phyloP scores from a whole-genome alignment of 2,113 vertebrate species.

The Hyperopisus bebe region DNA sequence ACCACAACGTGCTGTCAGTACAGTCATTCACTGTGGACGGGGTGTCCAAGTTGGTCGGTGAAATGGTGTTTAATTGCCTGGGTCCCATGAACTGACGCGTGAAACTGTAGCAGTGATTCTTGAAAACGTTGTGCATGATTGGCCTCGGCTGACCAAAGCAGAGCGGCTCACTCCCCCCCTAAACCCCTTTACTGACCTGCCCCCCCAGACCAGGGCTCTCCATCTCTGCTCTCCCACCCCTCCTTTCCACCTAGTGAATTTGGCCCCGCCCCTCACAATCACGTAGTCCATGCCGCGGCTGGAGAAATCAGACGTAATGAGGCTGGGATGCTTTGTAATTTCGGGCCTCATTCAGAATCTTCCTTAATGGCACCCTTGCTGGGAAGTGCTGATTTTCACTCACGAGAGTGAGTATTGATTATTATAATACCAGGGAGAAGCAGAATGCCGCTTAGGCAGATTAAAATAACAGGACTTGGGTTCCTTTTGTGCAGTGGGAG shows the following conservation, averaged over 20 bases:
- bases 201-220: not conserved
- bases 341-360: not conserved
- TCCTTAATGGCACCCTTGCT: not conserved
- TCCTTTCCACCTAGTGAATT: not conserved
- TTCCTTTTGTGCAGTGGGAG: not conserved
- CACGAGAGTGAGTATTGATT: not conserved
- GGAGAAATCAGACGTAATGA: not conserved
- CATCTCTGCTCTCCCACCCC: not conserved
- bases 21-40: not conserved
- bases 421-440: not conserved
- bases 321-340: not conserved
- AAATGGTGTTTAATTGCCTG: not conserved
- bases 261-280: conserved; percentile 5
- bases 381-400: not conserved
- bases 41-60: not conserved
- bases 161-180: conserved; percentile 52
- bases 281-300: not conserved
- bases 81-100: not conserved
- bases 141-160: conserved; percentile 57
- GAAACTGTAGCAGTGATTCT: not conserved
- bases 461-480: not conserved
- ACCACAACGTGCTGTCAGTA: not conserved
- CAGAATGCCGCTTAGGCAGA: not conserved
- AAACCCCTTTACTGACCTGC: conserved; percentile 14
- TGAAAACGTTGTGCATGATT: conserved; percentile 57